These are phyloP conservation scores for Chaenogobius annularis DNA, from an alignment of 2,113 vertebrate genomes.

Conservation along the genomic window DNA sequence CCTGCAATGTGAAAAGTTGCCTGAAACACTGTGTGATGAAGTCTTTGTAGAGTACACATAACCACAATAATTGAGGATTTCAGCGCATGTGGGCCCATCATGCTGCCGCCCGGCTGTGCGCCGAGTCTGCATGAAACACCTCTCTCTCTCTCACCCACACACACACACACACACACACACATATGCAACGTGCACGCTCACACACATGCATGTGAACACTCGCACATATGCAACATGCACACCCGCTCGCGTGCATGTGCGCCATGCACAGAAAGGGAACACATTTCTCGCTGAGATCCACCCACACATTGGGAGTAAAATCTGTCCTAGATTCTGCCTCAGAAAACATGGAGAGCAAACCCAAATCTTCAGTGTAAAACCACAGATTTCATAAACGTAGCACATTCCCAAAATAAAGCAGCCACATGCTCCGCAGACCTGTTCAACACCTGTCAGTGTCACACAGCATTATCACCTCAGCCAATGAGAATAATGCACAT, in stretches of 20 bases:
- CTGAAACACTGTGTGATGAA: constrained; percentile 81
- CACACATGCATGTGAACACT: constrained; percentile 4
- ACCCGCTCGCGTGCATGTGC: constrained; percentile 9
- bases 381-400: constrained; percentile 32
- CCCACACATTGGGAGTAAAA: constrained; percentile 57
- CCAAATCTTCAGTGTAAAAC: constrained; percentile 18
- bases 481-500: constrained; percentile 13
- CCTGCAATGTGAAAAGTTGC: constrained; percentile 80
- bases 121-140: constrained; percentile 36
- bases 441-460: constrained; percentile 41
- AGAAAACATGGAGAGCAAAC: constrained; percentile 28
- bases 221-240: background rate
- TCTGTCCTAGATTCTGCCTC: constrained; percentile 53
- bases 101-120: constrained; percentile 34
- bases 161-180: background rate
- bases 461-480: constrained; percentile 18
- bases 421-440: constrained; percentile 9
- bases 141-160: constrained; percentile 10
- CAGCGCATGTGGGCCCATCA: constrained; percentile 57
- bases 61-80: constrained; percentile 82
- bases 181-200: constrained; percentile 8
- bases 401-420: constrained; percentile 27
- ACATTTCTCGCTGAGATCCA: constrained; percentile 50
- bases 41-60: constrained; percentile 82
- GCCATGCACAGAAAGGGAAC: constrained; percentile 22